These are phyloP conservation scores for Pasiphila rectangulata DNA, from an alignment of 2,888 invertebrate genomes.

Conservation along the genomic window DNA sequence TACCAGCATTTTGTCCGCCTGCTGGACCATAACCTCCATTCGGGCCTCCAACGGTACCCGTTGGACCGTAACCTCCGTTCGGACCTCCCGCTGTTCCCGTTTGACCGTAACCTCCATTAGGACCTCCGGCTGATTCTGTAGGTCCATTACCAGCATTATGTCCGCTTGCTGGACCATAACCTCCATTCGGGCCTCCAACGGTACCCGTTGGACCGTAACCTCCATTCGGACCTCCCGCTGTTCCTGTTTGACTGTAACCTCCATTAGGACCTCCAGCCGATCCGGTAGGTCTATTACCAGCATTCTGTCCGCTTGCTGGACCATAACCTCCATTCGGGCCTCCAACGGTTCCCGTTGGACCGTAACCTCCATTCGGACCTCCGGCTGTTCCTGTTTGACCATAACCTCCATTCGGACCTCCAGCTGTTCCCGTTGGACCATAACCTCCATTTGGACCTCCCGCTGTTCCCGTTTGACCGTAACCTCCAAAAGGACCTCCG, in stretches of 20 bases:
- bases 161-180: slow-evolving; percentile 1
- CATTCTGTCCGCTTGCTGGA: not conserved
- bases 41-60: not conserved
- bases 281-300: not conserved
- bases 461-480: slow-evolving; percentile 9
- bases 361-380: slow-evolving; percentile 2
- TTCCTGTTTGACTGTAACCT: slow-evolving; percentile 6
- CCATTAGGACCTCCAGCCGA: slow-evolving; percentile 2
- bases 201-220: not conserved
- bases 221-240: slow-evolving; percentile 7
- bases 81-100: not conserved
- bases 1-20: not conserved
- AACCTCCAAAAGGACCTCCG: slow-evolving; percentile 14
- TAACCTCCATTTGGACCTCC: slow-evolving; percentile 4
- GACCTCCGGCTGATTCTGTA: not conserved
- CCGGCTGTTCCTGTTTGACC: slow-evolving; percentile 1
- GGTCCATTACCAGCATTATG: not conserved
- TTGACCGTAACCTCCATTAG: not conserved
- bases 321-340: slow-evolving; percentile 1
- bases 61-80: not conserved
- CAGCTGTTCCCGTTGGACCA: slow-evolving; percentile 1
- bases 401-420: slow-evolving; percentile 5
- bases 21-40: not conserved
- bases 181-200: slow-evolving; percentile 2
- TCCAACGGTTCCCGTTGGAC: not conserved